A percentile compares a stretch with the other conserved stretches of the same genome.
These are phyloP conservation scores for Cynoglossus semilaevis DNA, from an alignment of 2,113 vertebrate species.

Conservation along the genomic window DNA sequence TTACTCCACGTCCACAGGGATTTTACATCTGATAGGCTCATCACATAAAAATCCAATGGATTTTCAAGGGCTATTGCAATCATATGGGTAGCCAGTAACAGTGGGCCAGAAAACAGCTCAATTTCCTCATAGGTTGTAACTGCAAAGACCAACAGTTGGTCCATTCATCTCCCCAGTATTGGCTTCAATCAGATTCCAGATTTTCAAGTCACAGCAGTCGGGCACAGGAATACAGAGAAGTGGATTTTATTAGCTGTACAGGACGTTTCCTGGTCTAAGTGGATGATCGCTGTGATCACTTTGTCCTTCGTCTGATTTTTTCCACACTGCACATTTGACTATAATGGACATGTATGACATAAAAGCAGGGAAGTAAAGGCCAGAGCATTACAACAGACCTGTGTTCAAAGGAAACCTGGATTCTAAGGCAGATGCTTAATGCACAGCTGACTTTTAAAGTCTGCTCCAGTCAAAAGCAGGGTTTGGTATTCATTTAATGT, in stretches of 20 bases:
- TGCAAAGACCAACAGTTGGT: constrained; percentile 19
- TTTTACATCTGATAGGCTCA: constrained; percentile 24
- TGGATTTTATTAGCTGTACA: neutral
- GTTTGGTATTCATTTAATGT: constrained; percentile 4
- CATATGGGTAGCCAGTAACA: constrained; percentile 5
- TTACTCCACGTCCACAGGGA: constrained; percentile 2
- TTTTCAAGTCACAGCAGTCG: constrained; percentile 29
- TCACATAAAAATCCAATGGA: constrained; percentile 24
- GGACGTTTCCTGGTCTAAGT: constrained; percentile 16
- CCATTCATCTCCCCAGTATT: constrained; percentile 17
- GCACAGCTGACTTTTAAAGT: constrained; percentile 1
- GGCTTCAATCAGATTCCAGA: constrained; percentile 30
- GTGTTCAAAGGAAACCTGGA: constrained; percentile 11
- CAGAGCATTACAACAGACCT: neutral
- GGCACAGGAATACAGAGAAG: constrained; percentile 18
- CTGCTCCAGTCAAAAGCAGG: constrained; percentile 9
- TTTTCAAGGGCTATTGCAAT: constrained; percentile 26
- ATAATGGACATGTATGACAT: constrained; percentile 4
- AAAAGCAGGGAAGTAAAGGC: constrained; percentile 2
- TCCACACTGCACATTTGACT: constrained; percentile 9
- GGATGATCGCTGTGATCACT: neutral
- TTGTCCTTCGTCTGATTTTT: constrained; percentile 2
- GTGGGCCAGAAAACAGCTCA: constrained; percentile 3
- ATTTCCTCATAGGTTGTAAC: constrained; percentile 14
- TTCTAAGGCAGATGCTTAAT: constrained; percentile 9